Conservation (phyloP, 1,140 invertebrate species). For the Atta cephalotes region DNA sequence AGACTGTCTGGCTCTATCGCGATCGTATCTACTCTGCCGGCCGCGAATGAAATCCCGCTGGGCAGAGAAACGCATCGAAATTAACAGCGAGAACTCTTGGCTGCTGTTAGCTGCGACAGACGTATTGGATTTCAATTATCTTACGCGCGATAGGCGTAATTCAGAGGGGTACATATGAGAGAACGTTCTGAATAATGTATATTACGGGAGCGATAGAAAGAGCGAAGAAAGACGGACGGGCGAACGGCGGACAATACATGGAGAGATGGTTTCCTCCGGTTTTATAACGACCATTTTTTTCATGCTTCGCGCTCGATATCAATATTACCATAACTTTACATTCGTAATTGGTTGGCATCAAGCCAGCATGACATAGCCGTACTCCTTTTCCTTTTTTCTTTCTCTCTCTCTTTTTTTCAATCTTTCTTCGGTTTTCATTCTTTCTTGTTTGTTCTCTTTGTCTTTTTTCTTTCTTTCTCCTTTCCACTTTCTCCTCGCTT, state of each 20-base stretch:
- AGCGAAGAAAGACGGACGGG: constrained; percentile 22
- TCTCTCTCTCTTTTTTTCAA: not conserved
- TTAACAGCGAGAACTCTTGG: constrained; percentile 43
- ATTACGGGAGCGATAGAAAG: not conserved
- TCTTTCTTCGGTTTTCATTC: constrained; percentile 1
- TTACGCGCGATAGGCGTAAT: constrained; percentile 44
- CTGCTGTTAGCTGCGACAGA: constrained; percentile 32
- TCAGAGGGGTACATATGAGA: constrained; percentile 48
- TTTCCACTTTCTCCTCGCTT: not conserved
- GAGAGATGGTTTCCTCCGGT: constrained; percentile 36
- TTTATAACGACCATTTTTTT: constrained; percentile 61
- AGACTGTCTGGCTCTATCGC: not conserved
- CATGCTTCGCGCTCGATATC: constrained; percentile 61
- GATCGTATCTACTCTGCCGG: constrained; percentile 7
- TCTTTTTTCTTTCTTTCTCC: not conserved
- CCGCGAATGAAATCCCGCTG: not conserved
- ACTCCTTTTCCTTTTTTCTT: not conserved
- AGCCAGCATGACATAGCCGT: constrained; percentile 60
- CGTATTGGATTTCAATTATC: constrained; percentile 73
- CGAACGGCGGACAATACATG: not conserved
- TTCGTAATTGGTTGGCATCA: constrained; percentile 73
- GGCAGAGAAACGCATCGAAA: constrained; percentile 38
- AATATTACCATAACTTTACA: constrained; percentile 77
- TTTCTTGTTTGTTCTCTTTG: constrained; percentile 12
- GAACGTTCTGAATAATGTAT: constrained; percentile 67